A percentile compares a stretch with the other conserved stretches of the same genome.
These are phyloP conservation scores for Bucorvus abyssinicus DNA, from an alignment of 2,797 vertebrate species.

Conservation along the genomic window DNA sequence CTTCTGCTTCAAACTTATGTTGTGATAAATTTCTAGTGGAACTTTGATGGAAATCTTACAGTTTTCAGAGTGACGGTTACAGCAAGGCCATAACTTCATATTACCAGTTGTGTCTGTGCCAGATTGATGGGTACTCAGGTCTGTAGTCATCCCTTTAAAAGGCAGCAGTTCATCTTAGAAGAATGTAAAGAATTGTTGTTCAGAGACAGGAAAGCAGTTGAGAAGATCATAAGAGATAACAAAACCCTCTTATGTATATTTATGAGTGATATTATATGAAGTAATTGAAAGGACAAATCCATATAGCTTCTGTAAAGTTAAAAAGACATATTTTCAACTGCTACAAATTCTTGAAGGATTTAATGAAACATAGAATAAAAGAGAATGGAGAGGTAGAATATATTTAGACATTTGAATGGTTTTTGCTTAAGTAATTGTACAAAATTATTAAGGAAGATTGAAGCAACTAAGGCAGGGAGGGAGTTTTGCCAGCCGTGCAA, in stretches of 20 bases:
- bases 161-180: background rate
- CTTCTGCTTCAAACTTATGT: background rate
- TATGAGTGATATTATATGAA: background rate
- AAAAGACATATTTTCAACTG: background rate
- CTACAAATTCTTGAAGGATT: background rate
- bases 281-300: background rate
- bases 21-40: background rate
- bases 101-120: background rate
- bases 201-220: background rate
- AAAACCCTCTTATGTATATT: background rate
- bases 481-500: background rate
- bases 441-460: background rate
- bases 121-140: background rate
- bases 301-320: background rate
- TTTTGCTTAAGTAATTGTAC: background rate
- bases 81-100: background rate
- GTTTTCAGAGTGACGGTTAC: background rate
- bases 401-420: background rate
- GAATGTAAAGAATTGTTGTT: background rate
- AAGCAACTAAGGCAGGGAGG: background rate
- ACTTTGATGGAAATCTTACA: background rate
- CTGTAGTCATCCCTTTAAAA: background rate
- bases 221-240: background rate
- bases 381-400: background rate
- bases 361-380: background rate